Percentiles rank a stretch among this genome's conserved stretches.
Evolutionary conservation across 2,888 invertebrate genomes (phyloP).

Genomic region (Caenorhabditis sp.): DNA sequence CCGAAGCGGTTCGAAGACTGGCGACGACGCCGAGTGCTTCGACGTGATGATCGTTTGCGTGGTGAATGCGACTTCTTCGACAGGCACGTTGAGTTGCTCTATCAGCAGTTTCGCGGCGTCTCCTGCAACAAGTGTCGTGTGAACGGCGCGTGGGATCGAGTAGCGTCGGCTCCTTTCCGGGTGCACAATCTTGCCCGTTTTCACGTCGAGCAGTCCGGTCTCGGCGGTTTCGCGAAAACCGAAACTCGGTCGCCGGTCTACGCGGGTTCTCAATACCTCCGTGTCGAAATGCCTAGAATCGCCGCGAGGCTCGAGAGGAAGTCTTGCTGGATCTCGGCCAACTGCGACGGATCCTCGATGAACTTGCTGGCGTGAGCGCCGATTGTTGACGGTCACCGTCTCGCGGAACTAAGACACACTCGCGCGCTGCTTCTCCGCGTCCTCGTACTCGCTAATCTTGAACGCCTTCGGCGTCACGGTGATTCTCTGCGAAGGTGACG

Average conservation of each 20-base stretch:
- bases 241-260: conserved; percentile 84
- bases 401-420: conserved; percentile 65
- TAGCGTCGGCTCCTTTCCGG: conserved; percentile 89
- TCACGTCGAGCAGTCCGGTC: conserved; percentile 87
- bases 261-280: conserved; percentile 75
- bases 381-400: conserved; percentile 63
- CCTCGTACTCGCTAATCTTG: conserved; percentile 58
- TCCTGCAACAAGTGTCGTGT: conserved; percentile 83
- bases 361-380: conserved; percentile 66
- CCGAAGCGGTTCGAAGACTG: conserved; percentile 32
- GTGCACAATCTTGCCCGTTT: conserved; percentile 90
- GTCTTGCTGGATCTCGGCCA: conserved; percentile 78
- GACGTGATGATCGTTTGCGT: conserved; percentile 52
- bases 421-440: conserved; percentile 58
- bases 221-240: conserved; percentile 87
- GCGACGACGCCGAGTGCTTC: conserved; percentile 19
- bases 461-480: conserved; percentile 79
- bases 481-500: too few relatives aligned
- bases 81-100: conserved; percentile 69
- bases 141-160: conserved; percentile 89
- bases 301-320: conserved; percentile 75
- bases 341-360: conserved; percentile 76
- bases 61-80: conserved; percentile 54
- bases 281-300: conserved; percentile 71
- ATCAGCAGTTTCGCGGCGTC: conserved; percentile 74